Percentiles rank a stretch among this genome's conserved stretches.
These are phyloP conservation scores for Schizothorax lantsangensis DNA, from an alignment of 2,797 vertebrate species.

Conservation along the genomic window DNA sequence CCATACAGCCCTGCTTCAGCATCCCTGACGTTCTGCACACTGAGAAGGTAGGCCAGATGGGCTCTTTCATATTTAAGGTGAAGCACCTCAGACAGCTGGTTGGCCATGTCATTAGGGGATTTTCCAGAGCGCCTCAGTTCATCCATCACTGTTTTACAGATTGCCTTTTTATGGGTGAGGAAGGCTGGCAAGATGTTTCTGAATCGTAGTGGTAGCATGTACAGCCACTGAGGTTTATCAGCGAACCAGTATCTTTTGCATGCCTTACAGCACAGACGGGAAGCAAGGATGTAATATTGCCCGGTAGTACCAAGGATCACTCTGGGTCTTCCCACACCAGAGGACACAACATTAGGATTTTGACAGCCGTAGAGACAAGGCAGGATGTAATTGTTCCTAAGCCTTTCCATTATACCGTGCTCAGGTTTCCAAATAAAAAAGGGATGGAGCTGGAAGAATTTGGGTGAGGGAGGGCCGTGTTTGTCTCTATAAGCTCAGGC, in stretches of 20 bases:
- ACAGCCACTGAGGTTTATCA: slow-evolving; percentile 42
- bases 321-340: slow-evolving; percentile 45
- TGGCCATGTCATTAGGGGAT: slow-evolving; percentile 48
- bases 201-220: slow-evolving; percentile 13
- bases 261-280: background rate
- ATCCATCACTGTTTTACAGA: slow-evolving; percentile 40
- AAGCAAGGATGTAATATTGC: slow-evolving; percentile 34
- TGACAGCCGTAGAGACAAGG: slow-evolving; percentile 30
- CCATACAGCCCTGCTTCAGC: background rate
- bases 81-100: slow-evolving; percentile 42
- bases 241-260: background rate
- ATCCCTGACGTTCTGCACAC: slow-evolving; percentile 19
- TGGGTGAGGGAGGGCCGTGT: slow-evolving; percentile 30
- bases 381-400: slow-evolving; percentile 48
- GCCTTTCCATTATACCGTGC: slow-evolving; percentile 38
- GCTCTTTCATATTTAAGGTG: slow-evolving; percentile 43
- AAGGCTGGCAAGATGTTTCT: slow-evolving; percentile 30
- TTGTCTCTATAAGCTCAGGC: background rate
- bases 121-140: slow-evolving; percentile 48
- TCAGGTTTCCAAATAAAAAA: slow-evolving; percentile 49
- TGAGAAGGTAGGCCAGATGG: too few relatives aligned
- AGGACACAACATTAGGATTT: slow-evolving; percentile 32
- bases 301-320: slow-evolving; percentile 51
- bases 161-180: slow-evolving; percentile 35
- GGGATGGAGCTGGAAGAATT: slow-evolving; percentile 42